phyloP scores from a whole-genome alignment of 35 echinoderm and acorn worm genomes.

The Apostichopus californicus region DNA sequence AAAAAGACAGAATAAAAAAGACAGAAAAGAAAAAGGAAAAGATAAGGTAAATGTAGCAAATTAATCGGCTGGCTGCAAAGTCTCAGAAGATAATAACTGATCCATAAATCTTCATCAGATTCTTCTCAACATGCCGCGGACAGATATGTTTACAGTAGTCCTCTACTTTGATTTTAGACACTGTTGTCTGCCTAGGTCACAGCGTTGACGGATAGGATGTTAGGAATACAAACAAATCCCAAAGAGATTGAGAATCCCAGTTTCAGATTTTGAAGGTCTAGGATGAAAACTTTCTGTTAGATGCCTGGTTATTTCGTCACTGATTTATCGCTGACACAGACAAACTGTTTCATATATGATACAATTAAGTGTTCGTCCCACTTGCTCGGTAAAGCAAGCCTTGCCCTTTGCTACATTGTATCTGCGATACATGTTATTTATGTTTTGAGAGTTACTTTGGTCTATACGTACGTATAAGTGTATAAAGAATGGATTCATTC shows the following conservation, averaged over 20 bases:
- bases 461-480: too few species aligned
- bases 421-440: too few species aligned
- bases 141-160: constrained; percentile 19
- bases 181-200: not conserved
- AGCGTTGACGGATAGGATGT: constrained; percentile 12
- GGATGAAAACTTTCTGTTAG: not conserved
- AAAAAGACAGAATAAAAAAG: not conserved
- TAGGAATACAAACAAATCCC: not conserved
- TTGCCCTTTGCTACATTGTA: too few species aligned
- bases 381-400: too few species aligned
- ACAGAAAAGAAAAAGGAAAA: not conserved
- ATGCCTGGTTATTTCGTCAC: too few species aligned
- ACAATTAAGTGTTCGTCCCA: too few species aligned
- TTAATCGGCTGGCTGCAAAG: constrained; percentile 8
- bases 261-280: not conserved
- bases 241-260: not conserved
- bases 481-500: too few species aligned
- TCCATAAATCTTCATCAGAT: not conserved
- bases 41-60: not conserved
- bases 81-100: constrained; percentile 8
- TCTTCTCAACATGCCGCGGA: constrained; percentile 9
- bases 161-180: not conserved
- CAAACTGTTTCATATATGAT: too few species aligned
- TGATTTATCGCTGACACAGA: too few species aligned
- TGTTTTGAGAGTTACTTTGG: too few species aligned